Evolutionary conservation across 2,888 invertebrate genomes (phyloP).

Genomic region (Lasioglossum vierecki): DNA sequence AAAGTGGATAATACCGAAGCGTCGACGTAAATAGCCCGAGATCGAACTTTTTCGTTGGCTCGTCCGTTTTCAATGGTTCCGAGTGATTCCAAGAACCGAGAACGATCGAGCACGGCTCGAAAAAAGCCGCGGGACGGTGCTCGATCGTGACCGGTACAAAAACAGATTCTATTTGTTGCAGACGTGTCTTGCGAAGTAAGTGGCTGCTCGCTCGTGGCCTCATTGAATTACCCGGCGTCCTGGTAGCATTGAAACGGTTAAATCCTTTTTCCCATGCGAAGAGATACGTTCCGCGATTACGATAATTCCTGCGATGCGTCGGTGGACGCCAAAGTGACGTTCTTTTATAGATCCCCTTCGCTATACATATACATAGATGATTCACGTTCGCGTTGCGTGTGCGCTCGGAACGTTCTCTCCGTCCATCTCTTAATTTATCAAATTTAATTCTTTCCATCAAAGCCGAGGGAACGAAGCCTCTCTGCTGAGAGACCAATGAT

Average conservation of each 20-base stretch:
- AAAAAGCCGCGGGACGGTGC: not conserved
- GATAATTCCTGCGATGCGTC: constrained; percentile 25
- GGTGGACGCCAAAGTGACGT: constrained; percentile 31
- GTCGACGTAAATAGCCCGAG: not conserved
- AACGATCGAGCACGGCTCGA: not conserved
- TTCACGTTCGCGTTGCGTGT: constrained; percentile 12
- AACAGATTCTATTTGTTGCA: constrained; percentile 29
- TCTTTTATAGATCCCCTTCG: constrained; percentile 1
- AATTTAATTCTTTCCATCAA: constrained; percentile 12
- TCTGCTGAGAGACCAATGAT: constrained; percentile 9
- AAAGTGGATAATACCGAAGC: not conserved
- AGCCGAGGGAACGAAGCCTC: not conserved
- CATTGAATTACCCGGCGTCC: constrained; percentile 35
- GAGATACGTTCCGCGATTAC: constrained; percentile 34
- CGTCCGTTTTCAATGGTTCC: not conserved
- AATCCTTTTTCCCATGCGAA: constrained; percentile 39
- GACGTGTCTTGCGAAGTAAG: constrained; percentile 8
- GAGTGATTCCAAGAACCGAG: constrained; percentile 1
- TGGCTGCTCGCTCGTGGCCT: constrained; percentile 23
- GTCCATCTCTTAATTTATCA: constrained; percentile 22
- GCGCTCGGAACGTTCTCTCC: not conserved
- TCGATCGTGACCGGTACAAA: constrained; percentile 9
- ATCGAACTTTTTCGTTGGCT: not conserved
- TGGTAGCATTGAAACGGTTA: constrained; percentile 43
- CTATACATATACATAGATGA: constrained; percentile 15